Conservation (phyloP, 2,888 invertebrate genomes). For the Hemicrepidius hirtus region DNA sequence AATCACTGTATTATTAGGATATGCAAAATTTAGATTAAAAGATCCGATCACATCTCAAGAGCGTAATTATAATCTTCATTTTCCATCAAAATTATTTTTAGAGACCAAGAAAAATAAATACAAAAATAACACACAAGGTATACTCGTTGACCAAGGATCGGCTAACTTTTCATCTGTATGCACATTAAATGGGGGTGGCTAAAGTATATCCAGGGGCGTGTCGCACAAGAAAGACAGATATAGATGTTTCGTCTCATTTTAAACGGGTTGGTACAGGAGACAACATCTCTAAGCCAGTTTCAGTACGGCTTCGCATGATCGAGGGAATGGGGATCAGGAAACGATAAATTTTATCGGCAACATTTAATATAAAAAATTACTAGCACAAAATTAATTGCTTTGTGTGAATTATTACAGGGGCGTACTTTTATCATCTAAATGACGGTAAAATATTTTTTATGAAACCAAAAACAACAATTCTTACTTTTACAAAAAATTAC, state of each 20-base stretch:
- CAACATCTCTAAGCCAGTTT: constrained; percentile 2
- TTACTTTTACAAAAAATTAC: neutral
- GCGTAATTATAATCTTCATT: too few species aligned
- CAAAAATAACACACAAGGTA: neutral
- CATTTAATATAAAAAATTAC: constrained; percentile 33
- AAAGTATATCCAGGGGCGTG: neutral
- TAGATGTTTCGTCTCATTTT: constrained; percentile 19
- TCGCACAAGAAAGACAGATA: neutral
- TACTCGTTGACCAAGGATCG: constrained; percentile 11
- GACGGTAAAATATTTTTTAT: neutral
- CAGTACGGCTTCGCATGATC: constrained; percentile 8
- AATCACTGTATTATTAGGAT: too few species aligned
- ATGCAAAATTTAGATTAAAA: too few species aligned
- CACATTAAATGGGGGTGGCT: neutral
- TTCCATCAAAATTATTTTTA: too few species aligned
- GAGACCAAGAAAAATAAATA: too few species aligned
- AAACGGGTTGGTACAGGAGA: neutral
- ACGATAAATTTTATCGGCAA: constrained; percentile 30
- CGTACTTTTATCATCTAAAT: constrained; percentile 1
- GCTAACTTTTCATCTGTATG: neutral
- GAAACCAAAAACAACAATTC: neutral
- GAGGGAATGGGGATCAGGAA: constrained; percentile 29
- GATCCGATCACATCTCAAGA: too few species aligned
- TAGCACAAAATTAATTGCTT: constrained; percentile 22
- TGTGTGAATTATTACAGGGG: constrained; percentile 3